Base-by-base conservation (phyloP, 2,888 invertebrate genomes). In the Rambutsinella grinnellia region DNA sequence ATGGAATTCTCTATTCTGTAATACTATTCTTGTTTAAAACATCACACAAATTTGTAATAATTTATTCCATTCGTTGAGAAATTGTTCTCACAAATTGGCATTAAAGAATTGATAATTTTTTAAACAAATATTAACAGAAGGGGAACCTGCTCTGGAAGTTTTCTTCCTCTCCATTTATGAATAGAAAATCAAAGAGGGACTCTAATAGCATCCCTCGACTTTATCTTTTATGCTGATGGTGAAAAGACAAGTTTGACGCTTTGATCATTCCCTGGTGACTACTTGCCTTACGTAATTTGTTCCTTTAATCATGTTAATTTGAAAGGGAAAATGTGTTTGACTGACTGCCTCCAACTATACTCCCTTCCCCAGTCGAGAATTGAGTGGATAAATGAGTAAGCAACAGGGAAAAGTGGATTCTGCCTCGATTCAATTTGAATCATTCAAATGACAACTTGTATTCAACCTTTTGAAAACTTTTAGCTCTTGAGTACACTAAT, bases 281-380 rank as follows among this genome's bases (percentile, higher is more conserved):
- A 68, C 76, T 81, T 81, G 70, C 66, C 81, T 65, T 36, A 28
- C 76, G 67, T 82, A 82, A 82, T 82, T 82, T 81, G 79, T 80
- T 81, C 82, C 81, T 84, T 84, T 84, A 84, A 84, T 84, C 83
- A 84, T 81, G 75, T 80, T 82, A 84, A 84, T 84, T 83, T 82
- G 75, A 74, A 60, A 62, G 44, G 71, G 54, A 67, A 68, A 75
- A 77, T 76, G 70, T 53, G 70, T 36, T 13, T 36, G 36, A 36
- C 36, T 36, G 36, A 36, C 36, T 36, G 13, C 6, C 36, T 36
- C 6, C 36, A n/a, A n/a, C n/a, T n/a, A n/a, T n/a, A n/a, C n/a
- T n/a, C n/a, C n/a, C n/a, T n/a, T n/a, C n/a, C n/a, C n/a, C n/a
- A n/a, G n/a, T n/a, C n/a, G n/a, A n/a, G n/a, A n/a, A n/a, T n/a